Base-by-base conservation (phyloP, 2,113 vertebrate species). In the Aythya baeri region DNA sequence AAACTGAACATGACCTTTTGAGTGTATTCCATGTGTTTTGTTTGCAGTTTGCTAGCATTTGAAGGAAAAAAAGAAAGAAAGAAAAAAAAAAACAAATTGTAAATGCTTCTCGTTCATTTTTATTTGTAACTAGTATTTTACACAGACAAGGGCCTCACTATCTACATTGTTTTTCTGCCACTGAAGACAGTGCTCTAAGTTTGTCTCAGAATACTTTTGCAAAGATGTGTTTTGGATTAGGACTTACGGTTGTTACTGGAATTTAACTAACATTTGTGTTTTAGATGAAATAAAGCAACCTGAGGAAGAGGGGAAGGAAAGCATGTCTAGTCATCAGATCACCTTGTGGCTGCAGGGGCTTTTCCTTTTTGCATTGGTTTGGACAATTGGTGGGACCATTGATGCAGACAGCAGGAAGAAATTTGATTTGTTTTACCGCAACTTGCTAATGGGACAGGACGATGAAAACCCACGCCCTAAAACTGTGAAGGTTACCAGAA, bases 311-410 rank as follows among this genome's bases (percentile, higher is more conserved):
- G 97, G 97, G 4, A 54, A 54, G 5, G 97, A 98, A 94, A 74
- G 65, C 20, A 89, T 98, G 97, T 97, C 99, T 66, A 98, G 96
- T 86, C 98, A 99, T 86, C 98, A 99, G 54, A 97, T 98, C 79
- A 98, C 96, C 77, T 96, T 98, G 41, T 99, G 99, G 99, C 98
- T 99, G 29, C 99, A 99, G 92, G 97, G 98, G 13, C 97, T 99
- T 7, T 99, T 99, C 89, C 97, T 99, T 38, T 99, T 99, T 43
- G 97, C 99, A 17, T 90, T 98, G 82, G 99, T 99, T 34, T 99
- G 99, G 99, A 98, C 98, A 2, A 71, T 99, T 71, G 98, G 98
- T 2, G 98, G 98, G 81, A 98, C 98, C 78, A 98, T 99, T 34
- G 98, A 98, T 7, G 97, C 97, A 14, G 98, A 98, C 34, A 98